Evolutionary conservation across 1,140 invertebrate species (phyloP), one percentile per base, ranked within the genome.

Genomic region (Macrocentrus cingulum): DNA sequence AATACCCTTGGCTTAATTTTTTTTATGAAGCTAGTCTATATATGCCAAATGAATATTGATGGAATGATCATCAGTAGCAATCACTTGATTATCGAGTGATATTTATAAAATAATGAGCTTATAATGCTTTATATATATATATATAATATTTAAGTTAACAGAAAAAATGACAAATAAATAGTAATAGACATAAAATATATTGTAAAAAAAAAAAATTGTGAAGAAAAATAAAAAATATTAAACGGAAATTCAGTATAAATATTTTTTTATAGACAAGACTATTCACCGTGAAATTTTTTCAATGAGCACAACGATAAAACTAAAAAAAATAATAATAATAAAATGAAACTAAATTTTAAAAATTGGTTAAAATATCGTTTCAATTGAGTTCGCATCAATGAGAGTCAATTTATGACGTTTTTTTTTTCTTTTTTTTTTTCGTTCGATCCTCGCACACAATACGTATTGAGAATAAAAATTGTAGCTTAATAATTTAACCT

Each of bases 21-120:
- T 72, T 67, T 77, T 74, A 72, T 70, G 69, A 67, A 63, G 62
- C 11, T 72, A 76, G 74, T 78, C 75, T 76, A 71, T 67, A 60
- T 73, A 77, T 75, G 77, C 75, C 65, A 66, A 63, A 75, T 75
- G 65, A 68, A 70, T 61, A 65, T 57, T 20, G 9, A 11, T 46
- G 25, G 25, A 32, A 32, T 44, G 18, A 18, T 44, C 7, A 18
- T 16, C 18, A n/a, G 37, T 6, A 6, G 11, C 6, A 13, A 15
- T 11, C 9, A 39, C 37, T 39, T 39, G 37, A 29, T 9, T 29
- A 9, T 29, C 9, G 9, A 29, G 25, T 29, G 25, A 5, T 39
- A 9, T 39, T 39, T 39, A 39, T 39, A n/a, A 39, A n/a, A n/a
- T 39, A 39, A 29, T 29, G 9, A 29, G 9, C 9, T 29, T 29